phyloP scores from a whole-genome alignment of 2,797 vertebrate species.

The Gobionotothen gibberifrons region DNA sequence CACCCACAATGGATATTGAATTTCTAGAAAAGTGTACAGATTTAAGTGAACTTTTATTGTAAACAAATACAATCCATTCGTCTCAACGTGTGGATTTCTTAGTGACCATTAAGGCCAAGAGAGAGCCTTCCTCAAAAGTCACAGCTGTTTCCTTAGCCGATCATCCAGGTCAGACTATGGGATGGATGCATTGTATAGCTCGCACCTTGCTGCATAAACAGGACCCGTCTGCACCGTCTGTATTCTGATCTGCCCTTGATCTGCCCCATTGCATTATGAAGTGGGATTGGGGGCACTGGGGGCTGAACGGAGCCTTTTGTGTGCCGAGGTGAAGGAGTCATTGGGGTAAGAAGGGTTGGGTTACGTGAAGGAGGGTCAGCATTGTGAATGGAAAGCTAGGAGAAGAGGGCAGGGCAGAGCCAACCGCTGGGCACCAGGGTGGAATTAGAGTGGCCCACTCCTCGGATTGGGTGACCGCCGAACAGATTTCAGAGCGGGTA shows the following conservation, averaged over 20 bases:
- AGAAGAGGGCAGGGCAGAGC: slow-evolving; percentile 74
- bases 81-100: not conserved
- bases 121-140: not conserved
- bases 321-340: slow-evolving; percentile 76
- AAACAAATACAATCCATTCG: not conserved
- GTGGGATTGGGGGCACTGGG: slow-evolving; percentile 63
- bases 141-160: slow-evolving; percentile 18
- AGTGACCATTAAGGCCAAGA: not conserved
- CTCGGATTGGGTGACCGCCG: slow-evolving; percentile 76
- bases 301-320: slow-evolving; percentile 83
- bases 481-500: slow-evolving; percentile 61
- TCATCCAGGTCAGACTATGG: slow-evolving; percentile 43
- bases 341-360: slow-evolving; percentile 79
- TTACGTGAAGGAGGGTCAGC: slow-evolving; percentile 81
- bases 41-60: not conserved
- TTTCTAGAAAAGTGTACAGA: not conserved
- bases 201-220: slow-evolving; percentile 58
- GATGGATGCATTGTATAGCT: slow-evolving; percentile 44
- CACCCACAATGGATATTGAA: not conserved
- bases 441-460: slow-evolving; percentile 70
- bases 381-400: slow-evolving; percentile 75
- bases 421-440: slow-evolving; percentile 75
- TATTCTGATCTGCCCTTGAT: slow-evolving; percentile 79
- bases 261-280: slow-evolving; percentile 76
- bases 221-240: slow-evolving; percentile 58